Evolutionary conservation across 2,797 vertebrate genomes (phyloP), one percentile per base, ranked within the genome.

Genomic region (Champsocephalus gunnari): DNA sequence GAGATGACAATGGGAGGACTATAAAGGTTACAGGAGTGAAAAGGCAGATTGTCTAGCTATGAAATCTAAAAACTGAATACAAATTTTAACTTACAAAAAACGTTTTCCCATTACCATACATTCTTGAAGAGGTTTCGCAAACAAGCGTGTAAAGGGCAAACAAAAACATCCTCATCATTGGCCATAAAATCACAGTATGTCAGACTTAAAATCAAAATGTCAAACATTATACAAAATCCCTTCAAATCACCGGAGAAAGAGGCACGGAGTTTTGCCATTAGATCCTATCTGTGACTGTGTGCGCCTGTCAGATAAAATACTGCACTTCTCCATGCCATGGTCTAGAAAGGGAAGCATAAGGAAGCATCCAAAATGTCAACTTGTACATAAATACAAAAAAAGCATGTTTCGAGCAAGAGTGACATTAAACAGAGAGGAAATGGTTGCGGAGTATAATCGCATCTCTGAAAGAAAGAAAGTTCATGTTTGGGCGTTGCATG

Each of bases 121-220:
- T 62, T 66, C 12, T 72, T 38, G 12, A 24, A 49, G 12, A 11
- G 2, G 28, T 28, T 1, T 11, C 61, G 21, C 28, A 49, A 17
- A 13, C 14, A 3, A 8, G n/a, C 0, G 0, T 48, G 19, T 43
- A 55, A 62, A 80, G 54, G 14, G 17, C 49, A 19, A n/a, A 58
- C 17, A 34, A 45, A 58, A 63, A 16, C 48, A 60, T 45, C 28
- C 16, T 56, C 67, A 75, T 83, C 76, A 55, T 53, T 70, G 19
- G 73, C 63, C 62, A 73, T 48, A 65, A 83, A 73, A 78, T 85
- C 87, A 88, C 63, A 83, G 81, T 34, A 82, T 90, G 87, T 90
- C 85, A 87, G 82, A 82, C 75, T 64, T 83, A 77, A 89, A 87
- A 89, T 86, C 81, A 59, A 93, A 93, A 92, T 93, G 90, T 92